Base-by-base conservation (phyloP, 2,113 vertebrate species). In the Megaceryle torquata region DNA sequence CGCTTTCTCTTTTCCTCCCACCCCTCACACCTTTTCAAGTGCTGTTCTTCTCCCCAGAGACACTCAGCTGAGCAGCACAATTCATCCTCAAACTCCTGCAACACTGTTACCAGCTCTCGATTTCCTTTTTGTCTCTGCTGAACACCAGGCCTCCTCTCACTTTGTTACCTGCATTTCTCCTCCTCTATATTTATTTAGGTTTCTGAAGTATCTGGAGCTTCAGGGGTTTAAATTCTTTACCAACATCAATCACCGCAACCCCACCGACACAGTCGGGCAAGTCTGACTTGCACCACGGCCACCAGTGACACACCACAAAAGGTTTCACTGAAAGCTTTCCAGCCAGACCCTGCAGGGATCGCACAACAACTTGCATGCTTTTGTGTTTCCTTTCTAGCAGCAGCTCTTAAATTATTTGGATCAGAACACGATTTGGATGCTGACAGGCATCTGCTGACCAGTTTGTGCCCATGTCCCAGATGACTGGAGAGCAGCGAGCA, bases 91-190 rank as follows among this genome's bases (percentile, higher is more conserved):
- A 43, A 10, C n/a, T 41, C 80, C 74, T n/a, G 15, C 50, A 43
- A 15, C 0, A 0, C 74, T 65, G 21, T 1, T 31, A 24, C 13
- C 53, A 56, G 8, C 67, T 35, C 31, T 11, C 6, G 0, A 7
- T 28, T 65, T 24, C 70, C 79, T 82, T 65, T 89, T 71, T 10
- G 26, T 5, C 41, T 75, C 56, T 61, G 56, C 53, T 37, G 11
- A 70, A 13, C 59, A 31, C 33, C 12, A 9, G 3, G 4, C n/a
- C 63, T 11, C 67, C 54, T 68, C n/a, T 59, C 24, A 5, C 35
- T 28, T 18, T 8, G 21, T 24, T 12, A 68, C 60, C 48, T 33
- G 50, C 48, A 24, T 28, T 57, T 68, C 60, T 64, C 53, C 88
- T 83, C 67, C 37, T 35, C 53, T 14, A 15, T 33, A 29, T 39